Percentiles rank a stretch among this genome's conserved stretches.
Evolutionary conservation across 2,888 invertebrate genomes (phyloP).

Genomic region (Onchidella celtica): DNA sequence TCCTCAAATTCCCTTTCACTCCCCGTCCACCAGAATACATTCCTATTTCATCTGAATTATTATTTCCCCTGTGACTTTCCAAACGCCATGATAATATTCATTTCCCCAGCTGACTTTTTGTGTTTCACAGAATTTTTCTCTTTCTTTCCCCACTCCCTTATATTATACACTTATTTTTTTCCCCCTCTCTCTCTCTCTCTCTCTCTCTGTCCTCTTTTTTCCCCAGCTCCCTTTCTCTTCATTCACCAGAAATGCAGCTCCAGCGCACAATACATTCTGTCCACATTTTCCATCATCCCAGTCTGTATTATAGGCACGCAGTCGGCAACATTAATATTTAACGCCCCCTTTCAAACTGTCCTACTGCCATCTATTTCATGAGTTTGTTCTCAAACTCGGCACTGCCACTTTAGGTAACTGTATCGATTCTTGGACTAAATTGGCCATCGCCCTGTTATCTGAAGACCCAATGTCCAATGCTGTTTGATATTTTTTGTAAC

Average conservation of each 20-base stretch:
- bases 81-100: conserved; percentile 20
- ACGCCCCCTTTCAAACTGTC: neutral
- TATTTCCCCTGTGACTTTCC: conserved; percentile 42
- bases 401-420: too few species aligned
- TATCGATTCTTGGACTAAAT: too few species aligned
- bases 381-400: too few species aligned
- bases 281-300: neutral
- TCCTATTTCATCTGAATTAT: conserved; percentile 32
- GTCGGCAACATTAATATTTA: conserved; percentile 26
- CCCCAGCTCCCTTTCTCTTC: neutral
- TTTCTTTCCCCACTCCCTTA: too few species aligned
- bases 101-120: neutral
- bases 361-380: neutral
- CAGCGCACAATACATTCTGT: too few species aligned
- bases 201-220: neutral
- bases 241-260: too few species aligned
- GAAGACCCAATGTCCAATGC: too few species aligned
- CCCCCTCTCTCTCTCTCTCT: neutral
- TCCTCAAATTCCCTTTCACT: neutral
- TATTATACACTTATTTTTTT: neutral
- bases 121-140: too few species aligned
- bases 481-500: too few species aligned
- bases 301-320: neutral
- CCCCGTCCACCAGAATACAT: neutral
- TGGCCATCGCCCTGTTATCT: too few species aligned